Conservation (phyloP, 2,888 invertebrate species). For the Patella pellucida region DNA sequence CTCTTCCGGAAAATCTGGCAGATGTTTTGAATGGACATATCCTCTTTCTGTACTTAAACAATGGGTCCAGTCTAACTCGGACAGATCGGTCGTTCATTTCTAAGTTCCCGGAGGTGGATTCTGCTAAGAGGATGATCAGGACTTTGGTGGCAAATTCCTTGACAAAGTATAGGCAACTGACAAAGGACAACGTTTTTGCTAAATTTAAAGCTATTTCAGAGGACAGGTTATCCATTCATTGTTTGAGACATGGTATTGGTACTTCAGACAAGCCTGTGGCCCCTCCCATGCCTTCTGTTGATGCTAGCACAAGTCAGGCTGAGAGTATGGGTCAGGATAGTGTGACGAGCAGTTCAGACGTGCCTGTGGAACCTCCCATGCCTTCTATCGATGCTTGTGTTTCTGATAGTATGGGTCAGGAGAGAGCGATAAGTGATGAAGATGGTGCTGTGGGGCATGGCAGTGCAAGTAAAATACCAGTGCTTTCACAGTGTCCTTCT, state of each 20-base stretch:
- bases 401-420: too few relatives aligned
- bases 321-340: slow-evolving; percentile 1
- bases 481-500: not conserved
- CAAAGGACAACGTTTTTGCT: not conserved
- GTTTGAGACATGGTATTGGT: not conserved
- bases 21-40: not conserved
- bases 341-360: not conserved
- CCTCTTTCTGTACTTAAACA: not conserved
- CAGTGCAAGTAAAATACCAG: not conserved
- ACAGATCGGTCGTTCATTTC: not conserved
- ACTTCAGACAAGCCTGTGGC: too few relatives aligned
- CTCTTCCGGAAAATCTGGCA: not conserved
- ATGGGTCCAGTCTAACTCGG: not conserved
- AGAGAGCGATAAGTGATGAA: too few relatives aligned
- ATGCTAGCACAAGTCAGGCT: not conserved
- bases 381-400: too few relatives aligned
- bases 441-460: too few relatives aligned
- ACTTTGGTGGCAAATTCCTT: slow-evolving; percentile 1
- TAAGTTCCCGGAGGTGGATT: not conserved
- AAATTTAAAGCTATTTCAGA: not conserved
- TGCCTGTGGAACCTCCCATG: too few relatives aligned
- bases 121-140: not conserved
- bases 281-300: not conserved
- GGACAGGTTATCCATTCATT: not conserved
- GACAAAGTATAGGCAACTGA: not conserved